A percentile compares a stretch with the other conserved stretches of the same genome.
Conservation (phyloP, 2,797 vertebrate species). For the Pangasius djambal region DNA sequence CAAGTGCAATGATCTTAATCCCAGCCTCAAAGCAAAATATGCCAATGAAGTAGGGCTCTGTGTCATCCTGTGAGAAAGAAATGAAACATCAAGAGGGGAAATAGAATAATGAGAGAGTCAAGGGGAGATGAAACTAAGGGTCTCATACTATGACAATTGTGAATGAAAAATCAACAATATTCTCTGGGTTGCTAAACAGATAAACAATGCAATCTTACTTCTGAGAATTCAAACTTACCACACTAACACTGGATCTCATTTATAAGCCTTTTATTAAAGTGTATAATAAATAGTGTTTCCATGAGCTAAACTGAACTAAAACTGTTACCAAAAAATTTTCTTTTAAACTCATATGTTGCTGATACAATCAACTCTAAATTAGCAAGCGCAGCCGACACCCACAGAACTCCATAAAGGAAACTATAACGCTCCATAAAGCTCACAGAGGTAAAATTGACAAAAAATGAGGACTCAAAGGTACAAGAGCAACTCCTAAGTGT, state of each 20-base stretch:
- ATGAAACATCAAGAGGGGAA: neutral
- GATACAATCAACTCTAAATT: neutral
- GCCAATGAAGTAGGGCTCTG: constrained; percentile 97
- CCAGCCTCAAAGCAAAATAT: constrained; percentile 98
- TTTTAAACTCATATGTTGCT: neutral
- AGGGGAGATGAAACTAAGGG: neutral
- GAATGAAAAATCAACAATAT: neutral
- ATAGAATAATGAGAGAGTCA: neutral
- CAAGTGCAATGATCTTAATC: constrained; percentile 95
- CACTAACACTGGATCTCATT: neutral
- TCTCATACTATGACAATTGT: neutral
- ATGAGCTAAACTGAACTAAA: neutral
- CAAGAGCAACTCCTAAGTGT: too few species aligned
- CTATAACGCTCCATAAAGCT: neutral
- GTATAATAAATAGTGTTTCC: neutral
- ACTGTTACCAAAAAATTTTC: neutral
- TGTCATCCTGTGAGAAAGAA: constrained; percentile 83
- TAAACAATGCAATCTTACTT: neutral
- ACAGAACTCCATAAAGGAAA: neutral
- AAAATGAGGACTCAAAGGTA: too few species aligned
- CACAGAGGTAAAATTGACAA: neutral
- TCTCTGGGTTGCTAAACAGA: neutral
- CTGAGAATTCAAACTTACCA: neutral
- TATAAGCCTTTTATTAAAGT: neutral
- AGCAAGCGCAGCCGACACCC: neutral